phyloP scores from a whole-genome alignment of 2,113 vertebrate genomes.

The Stomatorhinus ivindoensis region DNA sequence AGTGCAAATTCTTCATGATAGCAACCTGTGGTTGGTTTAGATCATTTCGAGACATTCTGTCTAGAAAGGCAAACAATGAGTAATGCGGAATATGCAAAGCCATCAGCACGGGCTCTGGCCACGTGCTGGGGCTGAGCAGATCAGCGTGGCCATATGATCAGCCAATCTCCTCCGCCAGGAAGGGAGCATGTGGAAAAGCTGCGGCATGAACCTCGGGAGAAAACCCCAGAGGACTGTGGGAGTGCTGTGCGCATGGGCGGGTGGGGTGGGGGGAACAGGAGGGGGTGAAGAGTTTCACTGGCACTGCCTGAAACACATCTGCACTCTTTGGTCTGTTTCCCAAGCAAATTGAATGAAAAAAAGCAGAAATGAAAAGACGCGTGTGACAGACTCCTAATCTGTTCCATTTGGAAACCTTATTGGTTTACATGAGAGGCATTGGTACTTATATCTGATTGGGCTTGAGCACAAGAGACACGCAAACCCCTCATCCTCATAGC shows the following conservation, averaged over 20 bases:
- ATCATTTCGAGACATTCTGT: background rate
- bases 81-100: background rate
- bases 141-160: background rate
- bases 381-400: slow-evolving; percentile 27
- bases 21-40: background rate
- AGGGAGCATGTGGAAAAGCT: background rate
- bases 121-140: background rate
- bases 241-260: too few relatives aligned
- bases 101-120: background rate
- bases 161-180: background rate
- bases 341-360: slow-evolving; percentile 28
- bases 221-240: background rate
- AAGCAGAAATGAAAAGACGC: slow-evolving; percentile 28
- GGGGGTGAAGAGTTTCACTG: background rate
- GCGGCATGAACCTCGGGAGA: background rate
- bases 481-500: background rate
- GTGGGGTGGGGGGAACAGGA: too few relatives aligned
- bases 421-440: slow-evolving; percentile 8
- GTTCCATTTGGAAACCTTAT: slow-evolving; percentile 10
- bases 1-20: background rate
- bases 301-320: slow-evolving; percentile 20
- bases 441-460: slow-evolving; percentile 8
- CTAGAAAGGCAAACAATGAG: background rate
- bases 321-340: background rate
- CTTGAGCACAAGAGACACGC: background rate